These are phyloP conservation scores for Sebastes taczanowskii DNA, from an alignment of 2,797 vertebrate species.

Conservation along the genomic window DNA sequence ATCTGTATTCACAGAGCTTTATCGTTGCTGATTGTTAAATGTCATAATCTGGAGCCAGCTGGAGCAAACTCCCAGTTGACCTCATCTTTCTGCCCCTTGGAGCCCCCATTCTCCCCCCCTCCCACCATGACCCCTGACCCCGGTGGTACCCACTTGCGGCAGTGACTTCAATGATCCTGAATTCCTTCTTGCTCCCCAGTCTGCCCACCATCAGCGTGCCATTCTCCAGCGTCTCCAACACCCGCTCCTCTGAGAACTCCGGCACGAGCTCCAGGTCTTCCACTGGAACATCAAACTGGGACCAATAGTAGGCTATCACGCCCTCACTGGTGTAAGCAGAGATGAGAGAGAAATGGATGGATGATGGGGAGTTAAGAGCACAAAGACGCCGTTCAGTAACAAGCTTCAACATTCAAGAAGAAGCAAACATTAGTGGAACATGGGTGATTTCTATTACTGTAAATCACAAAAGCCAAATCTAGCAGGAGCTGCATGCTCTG, in stretches of 20 bases:
- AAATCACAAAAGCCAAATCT: background rate
- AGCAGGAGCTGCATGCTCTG: background rate
- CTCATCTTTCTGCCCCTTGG: background rate
- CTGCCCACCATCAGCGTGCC: conserved; percentile 28
- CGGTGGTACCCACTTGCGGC: conserved; percentile 67
- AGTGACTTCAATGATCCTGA: conserved; percentile 72
- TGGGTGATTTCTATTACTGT: background rate
- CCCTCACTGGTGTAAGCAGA: conserved; percentile 74
- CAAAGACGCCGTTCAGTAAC: background rate
- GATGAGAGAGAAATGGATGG: background rate
- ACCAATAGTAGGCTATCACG: conserved; percentile 81
- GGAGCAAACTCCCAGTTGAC: background rate
- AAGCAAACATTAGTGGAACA: background rate
- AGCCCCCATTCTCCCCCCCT: background rate
- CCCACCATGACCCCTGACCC: background rate
- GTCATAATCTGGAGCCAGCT: conserved; percentile 20
- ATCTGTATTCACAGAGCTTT: conserved; percentile 28
- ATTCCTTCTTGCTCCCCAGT: fast-evolving
- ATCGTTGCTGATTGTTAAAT: conserved; percentile 36
- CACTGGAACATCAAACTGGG: conserved; percentile 75
- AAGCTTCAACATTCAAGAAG: conserved; percentile 1
- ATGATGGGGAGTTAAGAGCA: background rate
- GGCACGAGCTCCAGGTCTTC: conserved; percentile 60
- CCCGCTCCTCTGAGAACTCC: conserved; percentile 74
- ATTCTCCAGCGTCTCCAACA: conserved; percentile 65